These are phyloP conservation scores for Tauraco erythrolophus DNA, from an alignment of 2,113 vertebrate species.

Conservation along the genomic window DNA sequence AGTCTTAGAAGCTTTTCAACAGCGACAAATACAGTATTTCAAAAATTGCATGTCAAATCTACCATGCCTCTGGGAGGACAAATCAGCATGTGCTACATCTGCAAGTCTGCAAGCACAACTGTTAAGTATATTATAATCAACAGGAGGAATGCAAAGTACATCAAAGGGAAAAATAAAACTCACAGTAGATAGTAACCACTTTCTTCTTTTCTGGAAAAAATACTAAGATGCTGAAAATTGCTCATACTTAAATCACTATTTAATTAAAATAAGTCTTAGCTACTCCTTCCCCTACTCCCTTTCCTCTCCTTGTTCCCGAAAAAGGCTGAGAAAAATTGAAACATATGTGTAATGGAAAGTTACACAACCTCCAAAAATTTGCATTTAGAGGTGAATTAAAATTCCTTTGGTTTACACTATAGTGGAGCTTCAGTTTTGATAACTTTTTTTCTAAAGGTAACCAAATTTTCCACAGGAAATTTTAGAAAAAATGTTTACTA, in stretches of 20 bases:
- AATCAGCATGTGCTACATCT: conserved; percentile 32
- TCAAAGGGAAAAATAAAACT: conserved; percentile 51
- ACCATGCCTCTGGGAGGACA: conserved; percentile 57
- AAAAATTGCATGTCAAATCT: conserved; percentile 29
- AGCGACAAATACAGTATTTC: conserved; percentile 21
- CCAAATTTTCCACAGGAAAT: neutral
- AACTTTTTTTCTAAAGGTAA: neutral
- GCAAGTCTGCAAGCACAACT: conserved; percentile 26
- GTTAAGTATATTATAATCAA: conserved; percentile 44
- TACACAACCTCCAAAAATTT: neutral
- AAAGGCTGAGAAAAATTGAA: neutral
- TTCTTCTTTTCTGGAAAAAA: neutral
- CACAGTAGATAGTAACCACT: neutral
- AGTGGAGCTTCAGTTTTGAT: neutral
- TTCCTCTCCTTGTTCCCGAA: neutral
- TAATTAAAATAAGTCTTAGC: conserved; percentile 5
- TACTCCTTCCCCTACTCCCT: neutral
- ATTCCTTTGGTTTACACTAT: neutral
- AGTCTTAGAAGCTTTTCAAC: conserved; percentile 26
- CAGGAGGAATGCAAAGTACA: conserved; percentile 27
- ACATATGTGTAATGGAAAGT: neutral
- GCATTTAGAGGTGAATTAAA: neutral
- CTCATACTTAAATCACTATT: conserved; percentile 7
- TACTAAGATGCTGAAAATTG: neutral
- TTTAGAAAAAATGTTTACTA: neutral